Base-by-base conservation (phyloP, 2,888 invertebrate species). In the Odontomyia ornata region DNA sequence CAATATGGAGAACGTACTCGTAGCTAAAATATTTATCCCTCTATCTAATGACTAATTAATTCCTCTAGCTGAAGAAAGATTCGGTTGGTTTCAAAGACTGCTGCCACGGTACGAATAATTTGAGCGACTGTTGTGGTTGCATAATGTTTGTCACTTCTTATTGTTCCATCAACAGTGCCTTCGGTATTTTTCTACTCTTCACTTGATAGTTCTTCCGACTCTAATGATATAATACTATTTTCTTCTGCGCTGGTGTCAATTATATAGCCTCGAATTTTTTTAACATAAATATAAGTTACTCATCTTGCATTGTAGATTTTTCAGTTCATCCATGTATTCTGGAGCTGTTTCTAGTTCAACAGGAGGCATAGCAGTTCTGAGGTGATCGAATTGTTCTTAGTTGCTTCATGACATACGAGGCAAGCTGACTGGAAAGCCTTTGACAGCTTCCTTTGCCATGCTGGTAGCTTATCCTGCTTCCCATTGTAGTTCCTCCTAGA, bases 181-280 rank as follows among this genome's bases (percentile, higher is more conserved):
- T 23, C 64, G 13, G 46, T 18, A 43, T 18, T 52, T 18, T 67
- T 75, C 13, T 9, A 30, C 0, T 56, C 46, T 7, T 71, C 69
- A 11, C 27, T 43, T 15, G 36, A 46, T 18, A 47, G 60, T n/a
- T 82, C 84, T 30, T 83, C 84, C 1, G 85, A 84, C 76, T 86
- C 87, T 36, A 87, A 84, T 5, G 86, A 84, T 75, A 87, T 84
- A 0, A 87, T 84, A 0, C 91, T 91, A 46, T 90, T 90, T 75
- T 89, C 91, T 80, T 93, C 92, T 1, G 93, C 93, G 76, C 94
- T 94, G 3, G 91, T 87, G 82, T 96, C 95, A 77, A 96, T 96
- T 47, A 96, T 95, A 0, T 95, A 96, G 0, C 97, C 96, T 77
- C 91, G 91, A n/a, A 73, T 91, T 91, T 81, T 93, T 91, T 84